Evolutionary conservation across 2,797 vertebrate species (phyloP), one percentile per base, ranked within the genome.

Genomic region (Sebastes nivosus): DNA sequence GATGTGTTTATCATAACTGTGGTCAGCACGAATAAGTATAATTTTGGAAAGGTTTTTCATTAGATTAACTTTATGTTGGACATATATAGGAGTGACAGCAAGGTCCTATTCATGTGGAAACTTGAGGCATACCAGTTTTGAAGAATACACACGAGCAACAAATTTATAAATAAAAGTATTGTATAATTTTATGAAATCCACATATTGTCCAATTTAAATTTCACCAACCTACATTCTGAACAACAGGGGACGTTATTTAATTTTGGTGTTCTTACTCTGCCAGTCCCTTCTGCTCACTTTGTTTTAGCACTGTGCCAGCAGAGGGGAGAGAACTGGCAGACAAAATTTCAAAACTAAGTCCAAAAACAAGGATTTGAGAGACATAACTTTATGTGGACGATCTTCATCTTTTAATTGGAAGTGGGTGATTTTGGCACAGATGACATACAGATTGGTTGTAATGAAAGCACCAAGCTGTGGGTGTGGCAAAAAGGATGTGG

Each of bases 391-490:
- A 73, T 77, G 82, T 36, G 50, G 60, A 80, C 24, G 54, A 84
- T 84, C 66, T 61, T 82, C 78, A 78, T 83, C 77, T 87, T 76
- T 87, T 80, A 81, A 89, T 77, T 89, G 81, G 75, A 83, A 77
- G 87, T 88, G 81, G 86, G 77, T 75, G 84, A 82, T 86, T 84
- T 73, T 90, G 87, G 87, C 87, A 85, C 25, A 22, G 11, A 70
- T 22, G 67, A 71, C 29, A 32, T 32, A 57, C 65, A 80, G 72
- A 79, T 38, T 84, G 80, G 78, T 57, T 75, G 46, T 66, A 67
- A 81, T 64, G n/a, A 72, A 77, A 66, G 38, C 60, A 77, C 22
- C 24, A 84, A 67, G 74, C 22, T 87, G 79, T 57, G 65, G 77
- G 82, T 80, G 75, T 83, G 86, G 81, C 72, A 42, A 85, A 61